These are phyloP conservation scores for Pogonomyrmex barbatus DNA, from an alignment of 1,140 invertebrate species.

Conservation along the genomic window DNA sequence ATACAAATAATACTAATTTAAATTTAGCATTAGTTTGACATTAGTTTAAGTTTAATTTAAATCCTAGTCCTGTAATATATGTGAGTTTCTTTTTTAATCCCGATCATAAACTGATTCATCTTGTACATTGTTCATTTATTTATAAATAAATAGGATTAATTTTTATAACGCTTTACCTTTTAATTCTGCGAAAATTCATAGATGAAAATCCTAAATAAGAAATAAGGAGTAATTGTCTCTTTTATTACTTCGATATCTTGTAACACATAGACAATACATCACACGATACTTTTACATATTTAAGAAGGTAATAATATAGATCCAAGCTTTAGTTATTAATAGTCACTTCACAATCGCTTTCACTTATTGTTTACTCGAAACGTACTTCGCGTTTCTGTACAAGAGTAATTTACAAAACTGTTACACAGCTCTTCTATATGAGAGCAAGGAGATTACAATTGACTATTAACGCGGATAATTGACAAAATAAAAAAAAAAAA, in stretches of 20 bases:
- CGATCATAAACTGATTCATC: conserved; percentile 61
- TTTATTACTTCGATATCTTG: conserved; percentile 81
- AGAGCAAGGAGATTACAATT: conserved; percentile 71
- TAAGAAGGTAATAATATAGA: conserved; percentile 78
- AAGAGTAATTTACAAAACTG: conserved; percentile 78
- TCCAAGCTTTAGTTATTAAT: conserved; percentile 78
- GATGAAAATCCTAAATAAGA: conserved; percentile 30
- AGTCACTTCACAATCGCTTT: conserved; percentile 66
- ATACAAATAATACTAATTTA: conserved; percentile 90
- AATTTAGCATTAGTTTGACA: neutral
- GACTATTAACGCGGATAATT: conserved; percentile 13
- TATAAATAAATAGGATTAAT: conserved; percentile 76
- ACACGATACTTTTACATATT: conserved; percentile 82
- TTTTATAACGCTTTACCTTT: conserved; percentile 64
- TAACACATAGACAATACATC: conserved; percentile 84
- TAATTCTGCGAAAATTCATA: conserved; percentile 30
- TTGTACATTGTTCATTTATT: conserved; percentile 71
- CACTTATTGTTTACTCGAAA: conserved; percentile 69
- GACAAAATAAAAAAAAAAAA: neutral
- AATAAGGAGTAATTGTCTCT: conserved; percentile 77
- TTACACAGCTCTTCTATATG: conserved; percentile 61
- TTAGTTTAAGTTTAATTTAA: conserved; percentile 12
- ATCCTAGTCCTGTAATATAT: conserved; percentile 2
- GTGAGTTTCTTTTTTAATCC: conserved; percentile 39
- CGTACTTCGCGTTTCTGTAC: conserved; percentile 75